Evolutionary conservation across 1,140 invertebrate species (phyloP).

Genomic region (Drosophila funebris): DNA sequence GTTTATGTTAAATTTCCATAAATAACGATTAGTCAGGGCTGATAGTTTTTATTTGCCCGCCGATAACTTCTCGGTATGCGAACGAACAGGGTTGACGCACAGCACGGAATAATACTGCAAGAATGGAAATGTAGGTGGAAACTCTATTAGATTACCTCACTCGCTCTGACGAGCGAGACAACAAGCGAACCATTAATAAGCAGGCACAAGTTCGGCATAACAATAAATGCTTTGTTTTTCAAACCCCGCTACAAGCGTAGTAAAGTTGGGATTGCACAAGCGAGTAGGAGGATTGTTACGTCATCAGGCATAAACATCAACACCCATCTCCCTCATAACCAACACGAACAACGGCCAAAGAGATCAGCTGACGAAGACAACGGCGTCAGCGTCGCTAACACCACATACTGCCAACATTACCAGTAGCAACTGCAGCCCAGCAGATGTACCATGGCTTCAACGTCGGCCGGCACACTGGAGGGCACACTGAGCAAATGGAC

Average conservation of each 20-base stretch:
- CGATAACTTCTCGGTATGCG: constrained; percentile 14
- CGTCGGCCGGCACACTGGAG: constrained; percentile 89
- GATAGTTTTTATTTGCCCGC: background rate
- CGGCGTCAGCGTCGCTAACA: background rate
- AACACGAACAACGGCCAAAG: background rate
- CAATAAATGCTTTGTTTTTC: constrained; percentile 51
- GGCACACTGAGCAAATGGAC: constrained; percentile 99
- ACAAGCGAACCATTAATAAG: constrained; percentile 46
- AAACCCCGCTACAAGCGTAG: constrained; percentile 35
- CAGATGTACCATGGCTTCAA: constrained; percentile 35
- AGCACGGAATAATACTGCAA: background rate
- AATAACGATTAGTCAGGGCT: background rate
- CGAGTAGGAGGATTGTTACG: constrained; percentile 27
- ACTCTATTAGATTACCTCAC: constrained; percentile 42
- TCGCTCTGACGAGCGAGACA: constrained; percentile 49
- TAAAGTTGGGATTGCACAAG: constrained; percentile 37
- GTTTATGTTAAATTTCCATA: background rate
- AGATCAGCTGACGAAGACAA: constrained; percentile 44
- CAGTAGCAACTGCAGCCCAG: background rate
- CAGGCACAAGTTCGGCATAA: constrained; percentile 45
- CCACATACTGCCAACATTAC: background rate
- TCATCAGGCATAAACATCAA: constrained; percentile 20
- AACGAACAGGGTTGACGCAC: constrained; percentile 1
- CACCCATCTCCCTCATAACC: background rate
- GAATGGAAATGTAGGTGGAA: constrained; percentile 10